phyloP scores from a whole-genome alignment of 2,797 vertebrate species.

The Tympanoctomys barrerae region DNA sequence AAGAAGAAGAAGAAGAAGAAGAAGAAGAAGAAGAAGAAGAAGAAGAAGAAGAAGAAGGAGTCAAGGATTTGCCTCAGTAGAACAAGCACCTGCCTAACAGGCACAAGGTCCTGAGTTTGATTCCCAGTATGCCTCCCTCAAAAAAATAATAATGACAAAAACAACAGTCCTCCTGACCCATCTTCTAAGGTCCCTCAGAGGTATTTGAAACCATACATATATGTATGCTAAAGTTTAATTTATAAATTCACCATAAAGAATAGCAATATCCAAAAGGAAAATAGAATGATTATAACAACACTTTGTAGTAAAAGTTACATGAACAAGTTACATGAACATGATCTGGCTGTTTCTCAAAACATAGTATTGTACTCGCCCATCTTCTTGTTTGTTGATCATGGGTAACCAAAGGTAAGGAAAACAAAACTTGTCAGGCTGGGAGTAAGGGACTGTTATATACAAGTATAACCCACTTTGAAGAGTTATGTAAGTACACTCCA shows the following conservation, averaged over 20 bases:
- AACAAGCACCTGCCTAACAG: no score
- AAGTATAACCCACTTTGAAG: neutral
- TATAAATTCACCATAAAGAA: neutral
- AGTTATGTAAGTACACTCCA: neutral
- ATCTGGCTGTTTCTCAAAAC: neutral
- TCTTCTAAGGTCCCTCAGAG: neutral
- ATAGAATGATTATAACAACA: neutral
- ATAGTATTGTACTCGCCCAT: neutral
- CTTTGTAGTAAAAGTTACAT: neutral
- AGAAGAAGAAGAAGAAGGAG: no score
- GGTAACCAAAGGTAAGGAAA: neutral
- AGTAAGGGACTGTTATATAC: neutral
- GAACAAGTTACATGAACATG: neutral
- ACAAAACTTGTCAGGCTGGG: neutral
- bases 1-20: no score
- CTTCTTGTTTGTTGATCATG: neutral
- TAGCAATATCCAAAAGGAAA: neutral
- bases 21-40: no score
- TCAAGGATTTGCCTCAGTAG: no score
- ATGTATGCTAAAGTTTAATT: neutral
- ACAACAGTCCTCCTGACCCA: neutral
- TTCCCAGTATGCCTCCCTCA: no score
- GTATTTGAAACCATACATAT: neutral
- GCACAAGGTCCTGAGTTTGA: no score
- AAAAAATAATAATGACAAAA: neutral